phyloP scores from a whole-genome alignment of 2,113 vertebrate species.

The Zosterops pallidus region DNA sequence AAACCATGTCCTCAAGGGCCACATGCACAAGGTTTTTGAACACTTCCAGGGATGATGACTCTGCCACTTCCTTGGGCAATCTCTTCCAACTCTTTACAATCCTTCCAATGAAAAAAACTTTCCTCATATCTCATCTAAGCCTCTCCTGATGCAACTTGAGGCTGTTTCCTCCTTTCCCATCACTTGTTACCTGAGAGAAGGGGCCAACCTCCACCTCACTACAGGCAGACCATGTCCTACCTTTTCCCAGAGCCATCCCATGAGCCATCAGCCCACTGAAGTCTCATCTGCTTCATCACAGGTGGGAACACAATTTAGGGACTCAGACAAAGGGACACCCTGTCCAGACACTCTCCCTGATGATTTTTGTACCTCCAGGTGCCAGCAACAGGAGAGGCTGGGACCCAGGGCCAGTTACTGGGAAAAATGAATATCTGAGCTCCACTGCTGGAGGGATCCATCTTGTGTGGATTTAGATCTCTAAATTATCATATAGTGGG shows the following conservation, averaged over 20 bases:
- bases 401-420: neutral
- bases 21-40: neutral
- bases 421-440: neutral
- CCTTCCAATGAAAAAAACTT: accelerated
- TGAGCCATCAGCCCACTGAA: neutral
- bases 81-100: neutral
- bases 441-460: neutral
- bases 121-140: neutral
- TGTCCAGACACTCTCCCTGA: neutral
- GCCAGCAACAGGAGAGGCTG: neutral
- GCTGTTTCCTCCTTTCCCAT: neutral
- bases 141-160: neutral
- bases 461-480: neutral
- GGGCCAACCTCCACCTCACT: too few species aligned
- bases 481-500: neutral
- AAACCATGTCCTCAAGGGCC: neutral
- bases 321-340: neutral
- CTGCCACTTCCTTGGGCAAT: neutral
- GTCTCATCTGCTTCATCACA: neutral
- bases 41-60: neutral
- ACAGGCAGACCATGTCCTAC: too few species aligned
- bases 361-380: neutral
- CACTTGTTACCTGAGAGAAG: too few species aligned
- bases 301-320: neutral
- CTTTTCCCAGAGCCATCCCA: neutral